Base-by-base conservation (phyloP, 1,140 invertebrate species). In the Hydropsyche tenuis region DNA sequence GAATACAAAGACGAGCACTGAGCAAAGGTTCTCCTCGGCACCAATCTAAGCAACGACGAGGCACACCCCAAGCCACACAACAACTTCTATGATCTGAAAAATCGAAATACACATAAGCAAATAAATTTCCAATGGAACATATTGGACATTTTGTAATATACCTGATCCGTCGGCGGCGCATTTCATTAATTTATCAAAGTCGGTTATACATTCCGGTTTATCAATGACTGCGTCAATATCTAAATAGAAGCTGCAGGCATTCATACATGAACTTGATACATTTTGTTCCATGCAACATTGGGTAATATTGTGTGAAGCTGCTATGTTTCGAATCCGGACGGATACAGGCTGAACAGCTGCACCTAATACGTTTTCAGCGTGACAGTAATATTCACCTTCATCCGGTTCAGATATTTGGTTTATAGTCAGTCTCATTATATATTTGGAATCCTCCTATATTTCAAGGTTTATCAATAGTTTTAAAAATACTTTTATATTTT, bases 181-280 rank as follows among this genome's bases (percentile, higher is more conserved):
- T 79, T 90, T 90, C 92, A 95, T 94, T 18, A 94, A 83, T 79
- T 95, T 95, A 81, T 94, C 90, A 79, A 94, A 92, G 80, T 94
- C 93, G 48, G 88, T 86, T 75, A 94, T 89, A 80, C 93, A 95
- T 79, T 93, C 89, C 0, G 91, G 90, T 46, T 88, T 87, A 81
- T 93, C 89, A 79, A 93, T 90, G 43, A 94, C 90, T 30, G 89
- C 88, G 78, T 94, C 92, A 78, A 94, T 92, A 80, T 94, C 92
- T 48, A 94, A 83, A 80, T 92, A 92, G 81, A 93, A 92, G 25
- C 89, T 89, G 82, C 93, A 95, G 4, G 92, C 92, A 79, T 92
- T 90, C 82, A 92, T 90, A 79, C 93, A 94, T 0, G 84, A 77
- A 0, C 88, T 82, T 0, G 89, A 88, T 0, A 95, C 92, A 78